Evolutionary conservation across 2,888 invertebrate genomes (phyloP).

Genomic region (Helicoverpa assulta): DNA sequence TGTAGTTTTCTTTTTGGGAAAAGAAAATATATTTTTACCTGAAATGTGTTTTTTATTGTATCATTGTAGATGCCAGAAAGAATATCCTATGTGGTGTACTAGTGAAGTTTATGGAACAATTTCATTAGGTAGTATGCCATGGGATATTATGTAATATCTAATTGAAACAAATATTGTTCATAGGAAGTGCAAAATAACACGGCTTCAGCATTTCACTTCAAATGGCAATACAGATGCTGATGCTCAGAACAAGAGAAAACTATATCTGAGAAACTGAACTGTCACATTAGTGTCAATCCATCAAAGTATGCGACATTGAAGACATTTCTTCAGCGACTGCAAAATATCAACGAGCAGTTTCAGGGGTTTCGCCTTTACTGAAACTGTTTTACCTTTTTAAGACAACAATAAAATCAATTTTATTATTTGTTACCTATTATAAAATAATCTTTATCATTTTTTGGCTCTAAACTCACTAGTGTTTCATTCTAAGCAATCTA

Average conservation of each 20-base stretch:
- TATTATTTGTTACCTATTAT: too few species aligned
- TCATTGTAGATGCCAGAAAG: too few species aligned
- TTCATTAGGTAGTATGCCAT: too few species aligned
- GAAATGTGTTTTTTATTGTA: neutral
- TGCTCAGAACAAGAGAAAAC: neutral
- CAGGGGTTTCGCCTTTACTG: neutral
- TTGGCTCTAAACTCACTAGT: neutral
- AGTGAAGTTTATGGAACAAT: too few species aligned
- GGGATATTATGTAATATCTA: too few species aligned
- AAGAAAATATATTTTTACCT: neutral
- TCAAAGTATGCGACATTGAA: conserved; percentile 1
- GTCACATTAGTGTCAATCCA: conserved; percentile 29
- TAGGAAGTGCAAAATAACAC: too few species aligned
- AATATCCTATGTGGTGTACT: too few species aligned
- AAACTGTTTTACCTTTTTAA: too few species aligned
- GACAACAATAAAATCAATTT: too few species aligned
- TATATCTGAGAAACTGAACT: neutral
- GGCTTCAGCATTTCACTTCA: too few species aligned
- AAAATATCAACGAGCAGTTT: neutral
- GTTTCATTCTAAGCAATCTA: neutral
- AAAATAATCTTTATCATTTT: too few species aligned
- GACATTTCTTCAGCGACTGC: neutral
- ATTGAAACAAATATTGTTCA: too few species aligned
- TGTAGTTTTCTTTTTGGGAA: neutral
- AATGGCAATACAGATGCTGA: neutral